These are phyloP conservation scores for Paguma larvata DNA, from an alignment of 2,797 vertebrate species.

Conservation along the genomic window DNA sequence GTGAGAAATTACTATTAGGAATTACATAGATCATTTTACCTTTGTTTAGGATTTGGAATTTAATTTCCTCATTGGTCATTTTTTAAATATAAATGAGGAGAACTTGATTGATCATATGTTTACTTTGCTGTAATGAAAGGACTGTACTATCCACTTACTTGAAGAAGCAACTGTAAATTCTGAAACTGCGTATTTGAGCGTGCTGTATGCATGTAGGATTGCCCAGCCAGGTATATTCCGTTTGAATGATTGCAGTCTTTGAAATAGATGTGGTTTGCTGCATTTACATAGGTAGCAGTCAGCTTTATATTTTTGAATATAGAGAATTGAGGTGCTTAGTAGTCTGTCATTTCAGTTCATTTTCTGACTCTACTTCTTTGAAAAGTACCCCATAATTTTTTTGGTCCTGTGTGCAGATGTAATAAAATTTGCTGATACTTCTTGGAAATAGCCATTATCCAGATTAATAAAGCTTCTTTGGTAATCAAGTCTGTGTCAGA, in stretches of 20 bases:
- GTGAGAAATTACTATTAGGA: conserved; percentile 8
- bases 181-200: neutral
- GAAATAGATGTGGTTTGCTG: conserved; percentile 50
- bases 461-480: neutral
- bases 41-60: neutral
- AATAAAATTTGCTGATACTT: conserved; percentile 39
- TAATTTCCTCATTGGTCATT: neutral
- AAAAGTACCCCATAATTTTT: neutral
- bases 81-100: conserved; percentile 35
- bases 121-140: neutral
- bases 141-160: neutral
- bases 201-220: neutral
- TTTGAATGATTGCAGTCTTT: conserved; percentile 6
- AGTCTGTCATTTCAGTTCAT: conserved; percentile 18
- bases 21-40: neutral
- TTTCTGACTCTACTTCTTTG: neutral
- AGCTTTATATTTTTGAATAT: neutral
- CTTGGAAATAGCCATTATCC: neutral
- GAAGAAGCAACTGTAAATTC: neutral
- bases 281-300: conserved; percentile 56
- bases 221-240: neutral
- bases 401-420: neutral
- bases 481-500: neutral
- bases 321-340: neutral
- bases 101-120: neutral